Evolutionary conservation across 2,888 invertebrate genomes (phyloP).

Genomic region (Drosophila bunnanda): DNA sequence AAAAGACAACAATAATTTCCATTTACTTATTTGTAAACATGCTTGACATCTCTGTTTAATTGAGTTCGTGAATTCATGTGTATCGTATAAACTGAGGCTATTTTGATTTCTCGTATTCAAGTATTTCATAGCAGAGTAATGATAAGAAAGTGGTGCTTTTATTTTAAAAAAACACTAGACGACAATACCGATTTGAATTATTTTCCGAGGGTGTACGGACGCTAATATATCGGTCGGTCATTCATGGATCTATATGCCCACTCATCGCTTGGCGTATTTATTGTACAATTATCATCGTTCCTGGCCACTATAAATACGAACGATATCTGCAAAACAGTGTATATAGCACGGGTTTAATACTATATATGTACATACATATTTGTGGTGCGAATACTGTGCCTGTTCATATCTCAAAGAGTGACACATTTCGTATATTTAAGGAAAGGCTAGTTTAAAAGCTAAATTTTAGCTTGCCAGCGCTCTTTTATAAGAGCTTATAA

Average conservation of each 20-base stretch:
- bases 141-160: not conserved
- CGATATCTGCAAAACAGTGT: slow-evolving; percentile 20
- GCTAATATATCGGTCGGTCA: not conserved
- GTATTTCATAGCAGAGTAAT: not conserved
- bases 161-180: not conserved
- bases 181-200: not conserved
- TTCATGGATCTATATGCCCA: slow-evolving; percentile 11
- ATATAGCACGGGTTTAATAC: not conserved
- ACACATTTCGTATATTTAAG: slow-evolving; percentile 2
- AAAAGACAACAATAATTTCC: not conserved
- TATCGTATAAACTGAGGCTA: not conserved
- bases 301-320: slow-evolving; percentile 23
- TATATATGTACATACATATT: not conserved
- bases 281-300: slow-evolving; percentile 18
- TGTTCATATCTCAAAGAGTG: not conserved
- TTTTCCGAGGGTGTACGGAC: not conserved
- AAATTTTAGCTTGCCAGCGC: no score
- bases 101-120: not conserved
- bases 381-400: slow-evolving; percentile 2
- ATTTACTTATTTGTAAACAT: not conserved
- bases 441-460: not conserved
- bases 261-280: slow-evolving; percentile 10
- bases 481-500: not conserved
- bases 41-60: not conserved
- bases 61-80: not conserved